Percentiles rank a stretch among this genome's conserved stretches.
These are phyloP conservation scores for Escarpia spicata DNA, from an alignment of 2,888 invertebrate genomes.

Conservation along the genomic window DNA sequence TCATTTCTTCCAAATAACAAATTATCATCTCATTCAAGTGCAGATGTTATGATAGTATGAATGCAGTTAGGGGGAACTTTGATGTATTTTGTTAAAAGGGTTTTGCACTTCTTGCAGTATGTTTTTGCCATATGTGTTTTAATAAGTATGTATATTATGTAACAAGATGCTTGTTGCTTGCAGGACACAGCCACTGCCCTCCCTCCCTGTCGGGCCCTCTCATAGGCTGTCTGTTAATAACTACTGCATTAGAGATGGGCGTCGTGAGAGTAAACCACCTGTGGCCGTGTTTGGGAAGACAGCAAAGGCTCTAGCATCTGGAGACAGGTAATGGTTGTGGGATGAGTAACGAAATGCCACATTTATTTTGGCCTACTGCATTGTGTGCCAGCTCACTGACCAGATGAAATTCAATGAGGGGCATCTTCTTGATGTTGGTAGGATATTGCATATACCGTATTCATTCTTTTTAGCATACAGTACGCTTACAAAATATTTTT, in stretches of 20 bases:
- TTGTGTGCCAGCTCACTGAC: neutral
- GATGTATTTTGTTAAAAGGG: no score
- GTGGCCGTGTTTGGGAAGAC: neutral
- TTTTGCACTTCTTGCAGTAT: no score
- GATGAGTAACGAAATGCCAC: neutral
- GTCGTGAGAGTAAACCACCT: neutral
- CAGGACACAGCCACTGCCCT: neutral
- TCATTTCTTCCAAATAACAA: no score
- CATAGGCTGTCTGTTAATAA: neutral
- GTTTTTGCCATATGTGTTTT: neutral
- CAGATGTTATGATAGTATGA: no score
- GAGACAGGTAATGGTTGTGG: neutral
- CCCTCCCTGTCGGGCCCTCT: neutral
- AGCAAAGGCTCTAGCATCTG: neutral
- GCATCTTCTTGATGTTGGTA: neutral
- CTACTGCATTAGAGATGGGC: neutral
- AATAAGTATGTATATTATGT: neutral
- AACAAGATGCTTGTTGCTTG: neutral
- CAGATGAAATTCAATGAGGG: neutral
- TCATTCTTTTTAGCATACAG: no score
- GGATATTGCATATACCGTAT: neutral
- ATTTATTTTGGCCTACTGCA: neutral
- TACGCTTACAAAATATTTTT: no score
- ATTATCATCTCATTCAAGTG: no score
- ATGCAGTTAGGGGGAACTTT: no score